These are phyloP conservation scores for Scrobipalpa costella DNA, from an alignment of 2,888 invertebrate genomes.

Conservation along the genomic window DNA sequence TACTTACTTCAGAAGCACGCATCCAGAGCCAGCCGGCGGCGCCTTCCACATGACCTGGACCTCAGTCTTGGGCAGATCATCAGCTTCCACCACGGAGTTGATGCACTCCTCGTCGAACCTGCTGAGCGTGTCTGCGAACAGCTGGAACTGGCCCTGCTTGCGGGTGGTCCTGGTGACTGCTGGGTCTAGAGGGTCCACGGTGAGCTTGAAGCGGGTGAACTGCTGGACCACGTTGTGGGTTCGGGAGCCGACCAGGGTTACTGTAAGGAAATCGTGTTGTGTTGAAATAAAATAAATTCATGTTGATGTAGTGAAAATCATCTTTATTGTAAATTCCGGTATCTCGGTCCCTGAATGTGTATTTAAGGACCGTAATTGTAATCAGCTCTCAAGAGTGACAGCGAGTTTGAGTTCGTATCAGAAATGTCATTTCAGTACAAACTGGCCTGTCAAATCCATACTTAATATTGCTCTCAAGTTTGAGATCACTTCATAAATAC, in stretches of 20 bases:
- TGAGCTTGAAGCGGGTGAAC: conserved; percentile 90
- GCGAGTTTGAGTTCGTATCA: too few species aligned
- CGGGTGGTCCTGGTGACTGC: conserved; percentile 55
- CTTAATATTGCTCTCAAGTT: too few species aligned
- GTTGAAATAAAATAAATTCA: background rate
- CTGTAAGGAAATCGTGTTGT: conserved; percentile 53
- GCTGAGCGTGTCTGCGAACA: conserved; percentile 81
- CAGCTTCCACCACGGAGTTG: conserved; percentile 91
- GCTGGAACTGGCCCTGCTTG: conserved; percentile 73
- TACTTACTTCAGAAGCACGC: conserved; percentile 89
- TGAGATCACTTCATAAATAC: too few species aligned
- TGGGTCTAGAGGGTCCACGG: conserved; percentile 84
- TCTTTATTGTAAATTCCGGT: background rate
- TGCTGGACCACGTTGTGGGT: conserved; percentile 85
- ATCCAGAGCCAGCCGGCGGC: conserved; percentile 91
- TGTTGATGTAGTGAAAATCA: background rate
- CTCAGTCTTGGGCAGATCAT: conserved; percentile 89
- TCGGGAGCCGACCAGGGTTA: conserved; percentile 85
- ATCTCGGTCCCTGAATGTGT: too few species aligned
- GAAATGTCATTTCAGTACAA: too few species aligned
- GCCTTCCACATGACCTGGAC: conserved; percentile 95
- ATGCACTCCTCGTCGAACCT: conserved; percentile 91
- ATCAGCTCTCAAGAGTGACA: too few species aligned
- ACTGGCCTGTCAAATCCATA: too few species aligned
- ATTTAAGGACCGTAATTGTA: too few species aligned